Percentiles rank a stretch among this genome's conserved stretches.
Conservation (phyloP, 2,888 invertebrate species). For the Euphydryas editha region DNA sequence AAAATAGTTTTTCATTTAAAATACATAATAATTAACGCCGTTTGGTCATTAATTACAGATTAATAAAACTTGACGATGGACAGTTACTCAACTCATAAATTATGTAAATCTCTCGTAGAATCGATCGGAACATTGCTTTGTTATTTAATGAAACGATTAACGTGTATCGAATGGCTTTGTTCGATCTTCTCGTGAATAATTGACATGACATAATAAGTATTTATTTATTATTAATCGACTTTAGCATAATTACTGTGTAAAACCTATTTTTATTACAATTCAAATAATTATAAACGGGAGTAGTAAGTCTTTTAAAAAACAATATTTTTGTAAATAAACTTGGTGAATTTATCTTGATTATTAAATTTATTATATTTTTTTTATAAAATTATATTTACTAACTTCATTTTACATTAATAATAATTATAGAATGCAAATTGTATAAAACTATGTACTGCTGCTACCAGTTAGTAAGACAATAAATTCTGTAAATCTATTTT, state of each 20-base stretch:
- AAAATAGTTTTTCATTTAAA: not conserved
- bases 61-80: constrained; percentile 34
- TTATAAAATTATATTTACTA: too few relatives aligned
- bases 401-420: too few relatives aligned
- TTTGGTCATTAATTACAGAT: constrained; percentile 36
- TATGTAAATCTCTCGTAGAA: constrained; percentile 44
- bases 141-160: constrained; percentile 35
- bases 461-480: too few relatives aligned
- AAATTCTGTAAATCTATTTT: too few relatives aligned
- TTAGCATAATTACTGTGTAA: not conserved
- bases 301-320: not conserved
- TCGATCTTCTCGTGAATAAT: constrained; percentile 23
- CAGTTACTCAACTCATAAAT: constrained; percentile 42
- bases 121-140: constrained; percentile 39
- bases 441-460: too few relatives aligned
- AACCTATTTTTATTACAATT: not conserved
- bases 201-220: constrained; percentile 18
- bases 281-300: not conserved
- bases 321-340: too few relatives aligned
- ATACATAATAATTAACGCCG: not conserved
- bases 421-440: too few relatives aligned
- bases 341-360: too few relatives aligned
- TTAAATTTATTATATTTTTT: too few relatives aligned
- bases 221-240: not conserved
- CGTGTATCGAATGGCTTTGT: constrained; percentile 29